A percentile compares a stretch with the other conserved stretches of the same genome.
Evolutionary conservation across 2,797 vertebrate genomes (phyloP).

Genomic region (Sciurus carolinensis): DNA sequence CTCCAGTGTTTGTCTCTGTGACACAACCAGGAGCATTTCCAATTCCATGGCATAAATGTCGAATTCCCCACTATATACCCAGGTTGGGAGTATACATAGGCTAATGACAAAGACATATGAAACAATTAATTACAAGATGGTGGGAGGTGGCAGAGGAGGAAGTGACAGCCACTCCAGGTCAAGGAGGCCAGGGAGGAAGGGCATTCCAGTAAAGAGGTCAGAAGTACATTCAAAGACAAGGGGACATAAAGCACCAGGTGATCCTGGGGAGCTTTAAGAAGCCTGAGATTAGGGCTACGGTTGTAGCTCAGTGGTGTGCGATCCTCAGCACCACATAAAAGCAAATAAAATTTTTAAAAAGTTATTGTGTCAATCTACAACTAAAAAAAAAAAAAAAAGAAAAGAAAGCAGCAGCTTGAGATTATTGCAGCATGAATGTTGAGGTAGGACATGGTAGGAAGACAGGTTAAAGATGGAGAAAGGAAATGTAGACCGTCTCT

Average conservation of each 20-base stretch:
- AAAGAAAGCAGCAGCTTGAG: no score
- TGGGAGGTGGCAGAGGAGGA: neutral
- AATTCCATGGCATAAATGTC: neutral
- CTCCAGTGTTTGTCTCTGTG: neutral
- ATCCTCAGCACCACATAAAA: no score
- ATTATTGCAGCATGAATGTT: neutral
- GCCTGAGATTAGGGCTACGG: neutral
- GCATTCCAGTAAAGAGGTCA: neutral
- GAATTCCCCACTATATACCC: neutral
- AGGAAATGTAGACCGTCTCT: neutral
- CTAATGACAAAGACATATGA: neutral
- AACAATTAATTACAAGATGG: neutral
- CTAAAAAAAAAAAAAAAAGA: no score
- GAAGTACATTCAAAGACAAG: neutral
- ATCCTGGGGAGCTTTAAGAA: neutral
- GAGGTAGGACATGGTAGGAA: neutral
- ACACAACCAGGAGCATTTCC: neutral
- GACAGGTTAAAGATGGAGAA: slow-evolving; percentile 22
- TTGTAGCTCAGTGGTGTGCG: no score
- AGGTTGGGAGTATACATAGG: neutral
- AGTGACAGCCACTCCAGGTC: neutral
- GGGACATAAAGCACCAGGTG: neutral
- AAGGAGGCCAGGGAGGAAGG: neutral
- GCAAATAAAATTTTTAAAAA: no score
- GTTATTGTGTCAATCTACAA: no score